A percentile compares a stretch with the other conserved stretches of the same genome.
phyloP scores from a whole-genome alignment of 2,888 invertebrate species.

The Leptinotarsa haldemani region DNA sequence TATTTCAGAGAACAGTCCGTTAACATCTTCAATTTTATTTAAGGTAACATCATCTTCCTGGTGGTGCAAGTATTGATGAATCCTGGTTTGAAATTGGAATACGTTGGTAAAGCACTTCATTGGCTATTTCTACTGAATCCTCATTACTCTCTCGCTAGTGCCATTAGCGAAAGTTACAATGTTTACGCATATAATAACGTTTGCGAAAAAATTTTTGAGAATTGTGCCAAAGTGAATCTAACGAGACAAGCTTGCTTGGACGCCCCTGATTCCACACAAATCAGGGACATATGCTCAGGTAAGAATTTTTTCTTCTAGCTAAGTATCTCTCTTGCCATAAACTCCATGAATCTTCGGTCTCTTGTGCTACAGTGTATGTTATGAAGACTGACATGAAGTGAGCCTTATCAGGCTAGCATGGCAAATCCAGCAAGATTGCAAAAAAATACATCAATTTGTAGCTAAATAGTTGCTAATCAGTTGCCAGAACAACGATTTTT shows the following conservation, averaged over 20 bases:
- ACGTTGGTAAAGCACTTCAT: conserved; percentile 73
- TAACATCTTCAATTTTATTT: conserved; percentile 45
- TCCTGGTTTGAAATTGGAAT: conserved; percentile 70
- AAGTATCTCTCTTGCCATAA: no score
- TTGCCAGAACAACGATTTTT: no score
- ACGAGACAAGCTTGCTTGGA: conserved; percentile 44
- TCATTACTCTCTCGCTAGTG: conserved; percentile 72
- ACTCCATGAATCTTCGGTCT: no score
- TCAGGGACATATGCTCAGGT: conserved; percentile 30
- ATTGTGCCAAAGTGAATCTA: conserved; percentile 28
- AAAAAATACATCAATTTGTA: no score
- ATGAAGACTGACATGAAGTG: no score
- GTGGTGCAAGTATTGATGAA: conserved; percentile 76
- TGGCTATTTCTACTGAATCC: conserved; percentile 79
- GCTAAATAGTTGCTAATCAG: no score
- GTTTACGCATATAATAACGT: conserved; percentile 49
- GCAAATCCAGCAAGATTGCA: no score
- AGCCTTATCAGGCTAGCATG: no score
- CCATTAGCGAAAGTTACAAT: conserved; percentile 63
- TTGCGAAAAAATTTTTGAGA: conserved; percentile 45
- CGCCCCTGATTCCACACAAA: background rate
- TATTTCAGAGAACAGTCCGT: no score
- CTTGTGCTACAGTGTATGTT: no score
- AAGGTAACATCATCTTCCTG: conserved; percentile 79
- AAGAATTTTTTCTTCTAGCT: background rate